Evolutionary conservation across 2,113 vertebrate species (phyloP).

Genomic region (Spilogale gracilis): DNA sequence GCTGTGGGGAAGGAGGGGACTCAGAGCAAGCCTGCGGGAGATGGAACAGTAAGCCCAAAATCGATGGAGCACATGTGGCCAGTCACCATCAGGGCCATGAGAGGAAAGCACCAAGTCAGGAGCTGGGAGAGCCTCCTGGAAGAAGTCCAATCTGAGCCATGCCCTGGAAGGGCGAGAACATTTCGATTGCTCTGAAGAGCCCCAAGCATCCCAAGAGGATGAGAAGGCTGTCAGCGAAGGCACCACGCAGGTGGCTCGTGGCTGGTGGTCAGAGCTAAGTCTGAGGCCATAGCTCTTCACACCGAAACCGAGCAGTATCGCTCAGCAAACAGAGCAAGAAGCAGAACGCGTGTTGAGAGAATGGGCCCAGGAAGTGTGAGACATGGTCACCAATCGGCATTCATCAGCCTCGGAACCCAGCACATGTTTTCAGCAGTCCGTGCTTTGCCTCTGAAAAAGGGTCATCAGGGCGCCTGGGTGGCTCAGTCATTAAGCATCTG

Average conservation of each 20-base stretch:
- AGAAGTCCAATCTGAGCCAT: accelerated
- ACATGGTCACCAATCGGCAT: not conserved
- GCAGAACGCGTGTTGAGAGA: accelerated
- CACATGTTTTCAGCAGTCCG: not conserved
- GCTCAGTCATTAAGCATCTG: no score
- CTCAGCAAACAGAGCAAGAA: not conserved
- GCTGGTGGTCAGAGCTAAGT: not conserved
- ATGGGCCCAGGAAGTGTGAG: accelerated
- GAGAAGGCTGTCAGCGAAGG: not conserved
- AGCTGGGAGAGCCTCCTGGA: not conserved
- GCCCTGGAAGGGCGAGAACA: not conserved
- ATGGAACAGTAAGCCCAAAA: not conserved
- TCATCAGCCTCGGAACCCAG: not conserved
- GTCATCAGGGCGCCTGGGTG: no score
- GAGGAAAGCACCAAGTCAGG: not conserved
- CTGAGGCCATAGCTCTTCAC: not conserved
- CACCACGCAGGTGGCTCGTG: not conserved
- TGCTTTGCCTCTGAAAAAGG: not conserved
- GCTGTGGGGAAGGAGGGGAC: accelerated
- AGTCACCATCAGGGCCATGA: no score
- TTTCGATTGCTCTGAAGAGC: no score
- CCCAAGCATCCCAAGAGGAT: accelerated
- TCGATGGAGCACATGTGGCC: accelerated
- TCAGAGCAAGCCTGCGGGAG: not conserved
- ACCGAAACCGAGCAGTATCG: not conserved